A percentile compares a stretch with the other conserved stretches of the same genome.
Evolutionary conservation across 2,888 invertebrate genomes (phyloP).

Genomic region (Phania funesta): DNA sequence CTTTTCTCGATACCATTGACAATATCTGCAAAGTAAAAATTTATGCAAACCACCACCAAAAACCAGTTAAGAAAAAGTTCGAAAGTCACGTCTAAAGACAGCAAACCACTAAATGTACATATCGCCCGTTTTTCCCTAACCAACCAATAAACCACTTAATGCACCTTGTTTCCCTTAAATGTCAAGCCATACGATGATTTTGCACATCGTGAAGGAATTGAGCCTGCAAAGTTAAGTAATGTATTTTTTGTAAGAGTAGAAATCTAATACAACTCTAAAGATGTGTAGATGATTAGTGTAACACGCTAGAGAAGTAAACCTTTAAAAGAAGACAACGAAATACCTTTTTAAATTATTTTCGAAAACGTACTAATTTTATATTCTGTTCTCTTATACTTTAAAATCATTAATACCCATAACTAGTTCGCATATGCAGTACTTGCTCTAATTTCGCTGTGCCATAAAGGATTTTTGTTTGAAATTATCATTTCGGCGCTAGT

Average conservation of each 20-base stretch:
- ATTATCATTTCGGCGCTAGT: no score
- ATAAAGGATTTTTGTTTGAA: no score
- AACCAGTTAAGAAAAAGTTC: slow-evolving; percentile 51
- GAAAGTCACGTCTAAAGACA: slow-evolving; percentile 37
- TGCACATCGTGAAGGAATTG: slow-evolving; percentile 79
- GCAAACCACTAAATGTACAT: slow-evolving; percentile 32
- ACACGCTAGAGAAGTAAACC: not conserved
- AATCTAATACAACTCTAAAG: slow-evolving; percentile 75
- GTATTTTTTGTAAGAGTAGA: slow-evolving; percentile 78
- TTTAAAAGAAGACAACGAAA: slow-evolving; percentile 47
- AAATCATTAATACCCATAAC: no score
- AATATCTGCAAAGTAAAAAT: slow-evolving; percentile 29
- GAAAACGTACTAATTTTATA: not conserved
- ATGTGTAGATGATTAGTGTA: not conserved
- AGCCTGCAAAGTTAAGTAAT: slow-evolving; percentile 77
- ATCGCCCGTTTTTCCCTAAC: slow-evolving; percentile 2
- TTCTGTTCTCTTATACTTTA: not conserved
- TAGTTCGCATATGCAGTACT: no score
- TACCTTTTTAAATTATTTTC: slow-evolving; percentile 40
- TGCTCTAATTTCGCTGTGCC: no score
- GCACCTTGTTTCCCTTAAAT: slow-evolving; percentile 47
- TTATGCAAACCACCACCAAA: slow-evolving; percentile 41
- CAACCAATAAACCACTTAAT: slow-evolving; percentile 21
- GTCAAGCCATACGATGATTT: slow-evolving; percentile 78
- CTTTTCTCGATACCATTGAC: slow-evolving; percentile 63